Conservation (phyloP, 53 echinoderm and acorn worm genomes). For the Holothuria leucospilota region DNA sequence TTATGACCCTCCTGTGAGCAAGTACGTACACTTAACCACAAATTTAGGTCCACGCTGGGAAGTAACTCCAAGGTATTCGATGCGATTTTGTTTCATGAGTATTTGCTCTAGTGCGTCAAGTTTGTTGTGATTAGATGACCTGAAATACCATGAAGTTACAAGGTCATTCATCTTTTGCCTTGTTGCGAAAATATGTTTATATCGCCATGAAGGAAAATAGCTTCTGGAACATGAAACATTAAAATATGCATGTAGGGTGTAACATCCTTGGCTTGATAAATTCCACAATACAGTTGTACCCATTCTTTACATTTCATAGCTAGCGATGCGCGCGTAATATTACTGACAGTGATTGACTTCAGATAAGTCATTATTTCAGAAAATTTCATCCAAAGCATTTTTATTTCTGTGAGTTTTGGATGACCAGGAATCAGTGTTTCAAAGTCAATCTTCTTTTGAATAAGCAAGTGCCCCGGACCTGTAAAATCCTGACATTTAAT, state of each 20-base stretch:
- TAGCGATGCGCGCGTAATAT: constrained; percentile 3
- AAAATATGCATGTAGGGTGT: too few relatives aligned
- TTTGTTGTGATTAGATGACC: too few relatives aligned
- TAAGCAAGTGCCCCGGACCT: background rate
- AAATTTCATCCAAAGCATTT: constrained; percentile 46
- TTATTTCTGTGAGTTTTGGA: constrained; percentile 12
- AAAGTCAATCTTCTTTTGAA: constrained; percentile 10
- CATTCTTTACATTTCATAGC: constrained; percentile 42
- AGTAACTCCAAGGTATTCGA: constrained; percentile 25
- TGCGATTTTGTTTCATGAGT: constrained; percentile 48
- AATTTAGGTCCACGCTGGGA: constrained; percentile 24
- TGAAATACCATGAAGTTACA: too few relatives aligned
- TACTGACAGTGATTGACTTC: background rate
- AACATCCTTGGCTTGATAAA: constrained; percentile 58
- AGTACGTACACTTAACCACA: constrained; percentile 36
- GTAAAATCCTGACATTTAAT: background rate
- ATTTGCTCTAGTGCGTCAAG: constrained; percentile 54
- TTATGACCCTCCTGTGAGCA: constrained; percentile 45
- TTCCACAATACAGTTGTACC: constrained; percentile 49
- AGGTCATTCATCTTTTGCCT: constrained; percentile 2
- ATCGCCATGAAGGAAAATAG: constrained; percentile 30
- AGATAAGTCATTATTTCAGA: constrained; percentile 16
- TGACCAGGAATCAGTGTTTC: constrained; percentile 34
- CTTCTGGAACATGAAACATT: too few relatives aligned
- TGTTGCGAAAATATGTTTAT: constrained; percentile 65